Conservation (phyloP, 2,113 vertebrate genomes). For the Protomyctophum bolini region DNA sequence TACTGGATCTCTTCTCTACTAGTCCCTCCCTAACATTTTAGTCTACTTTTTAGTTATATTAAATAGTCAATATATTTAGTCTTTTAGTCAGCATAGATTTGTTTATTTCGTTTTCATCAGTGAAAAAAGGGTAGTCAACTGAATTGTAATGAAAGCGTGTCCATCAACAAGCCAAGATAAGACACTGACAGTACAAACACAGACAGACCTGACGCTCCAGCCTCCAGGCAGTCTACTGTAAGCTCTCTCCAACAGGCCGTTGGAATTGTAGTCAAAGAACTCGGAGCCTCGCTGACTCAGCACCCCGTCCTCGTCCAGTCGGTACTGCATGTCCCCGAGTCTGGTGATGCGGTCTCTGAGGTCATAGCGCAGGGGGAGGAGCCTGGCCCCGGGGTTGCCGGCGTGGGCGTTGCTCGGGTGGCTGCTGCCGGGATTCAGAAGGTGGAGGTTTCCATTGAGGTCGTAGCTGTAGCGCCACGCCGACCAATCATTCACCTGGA, state of each 20-base stretch:
- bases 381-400: constrained; percentile 70
- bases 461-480: constrained; percentile 99
- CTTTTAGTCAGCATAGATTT: too few species aligned
- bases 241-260: constrained; percentile 91
- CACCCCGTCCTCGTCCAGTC: constrained; percentile 93
- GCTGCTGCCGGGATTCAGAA: constrained; percentile 93
- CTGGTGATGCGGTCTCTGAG: constrained; percentile 95
- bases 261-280: constrained; percentile 97
- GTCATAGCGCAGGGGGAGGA: constrained; percentile 95
- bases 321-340: constrained; percentile 94
- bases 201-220: constrained; percentile 89
- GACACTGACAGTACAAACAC: too few species aligned
- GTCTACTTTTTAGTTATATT: too few species aligned
- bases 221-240: constrained; percentile 89
- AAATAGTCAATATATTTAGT: too few species aligned
- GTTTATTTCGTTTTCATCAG: too few species aligned
- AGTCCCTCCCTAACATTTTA: too few species aligned
- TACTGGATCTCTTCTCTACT: too few species aligned
- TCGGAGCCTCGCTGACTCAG: constrained; percentile 92
- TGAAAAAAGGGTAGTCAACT: too few species aligned
- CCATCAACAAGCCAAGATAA: too few species aligned
- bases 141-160: too few species aligned
- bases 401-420: too few species aligned
- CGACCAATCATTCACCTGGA: constrained; percentile 90
- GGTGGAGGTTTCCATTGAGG: constrained; percentile 97